Percentiles rank a stretch among this genome's conserved stretches.
These are phyloP conservation scores for Elegia similella DNA, from an alignment of 2,888 invertebrate species.

Conservation along the genomic window DNA sequence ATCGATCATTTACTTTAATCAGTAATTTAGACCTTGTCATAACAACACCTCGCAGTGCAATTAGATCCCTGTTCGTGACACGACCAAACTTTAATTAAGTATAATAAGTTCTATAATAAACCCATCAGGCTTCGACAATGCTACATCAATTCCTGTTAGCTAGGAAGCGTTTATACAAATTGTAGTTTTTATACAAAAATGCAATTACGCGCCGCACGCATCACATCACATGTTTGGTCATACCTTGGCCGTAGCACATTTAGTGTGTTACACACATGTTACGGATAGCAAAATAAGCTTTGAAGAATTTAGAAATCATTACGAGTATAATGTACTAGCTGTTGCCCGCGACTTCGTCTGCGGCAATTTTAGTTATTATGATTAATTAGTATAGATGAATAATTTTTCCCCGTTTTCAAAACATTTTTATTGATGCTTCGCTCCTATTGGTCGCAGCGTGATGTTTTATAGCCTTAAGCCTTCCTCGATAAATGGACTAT, in stretches of 20 bases:
- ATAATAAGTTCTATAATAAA: conserved; percentile 8
- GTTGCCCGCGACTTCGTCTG: too few species aligned
- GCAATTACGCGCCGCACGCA: conserved; percentile 2
- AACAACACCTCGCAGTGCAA: neutral
- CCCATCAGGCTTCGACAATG: neutral
- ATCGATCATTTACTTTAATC: neutral
- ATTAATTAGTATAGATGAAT: too few species aligned
- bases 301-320: too few species aligned
- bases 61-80: neutral
- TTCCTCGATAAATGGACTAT: too few species aligned
- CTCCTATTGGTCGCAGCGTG: too few species aligned
- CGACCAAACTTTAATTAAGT: conserved; percentile 11
- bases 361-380: too few species aligned
- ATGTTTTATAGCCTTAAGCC: too few species aligned
- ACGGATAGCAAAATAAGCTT: neutral
- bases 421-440: too few species aligned
- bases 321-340: too few species aligned
- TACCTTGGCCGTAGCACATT: conserved; percentile 4
- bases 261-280: neutral
- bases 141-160: neutral
- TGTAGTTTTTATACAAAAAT: conserved; percentile 9
- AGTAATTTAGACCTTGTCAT: conserved; percentile 1
- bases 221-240: conserved; percentile 7
- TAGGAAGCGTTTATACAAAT: conserved; percentile 13
- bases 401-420: too few species aligned